phyloP scores from a whole-genome alignment of 1,140 invertebrate species.

The Muscidifurax raptorellus region DNA sequence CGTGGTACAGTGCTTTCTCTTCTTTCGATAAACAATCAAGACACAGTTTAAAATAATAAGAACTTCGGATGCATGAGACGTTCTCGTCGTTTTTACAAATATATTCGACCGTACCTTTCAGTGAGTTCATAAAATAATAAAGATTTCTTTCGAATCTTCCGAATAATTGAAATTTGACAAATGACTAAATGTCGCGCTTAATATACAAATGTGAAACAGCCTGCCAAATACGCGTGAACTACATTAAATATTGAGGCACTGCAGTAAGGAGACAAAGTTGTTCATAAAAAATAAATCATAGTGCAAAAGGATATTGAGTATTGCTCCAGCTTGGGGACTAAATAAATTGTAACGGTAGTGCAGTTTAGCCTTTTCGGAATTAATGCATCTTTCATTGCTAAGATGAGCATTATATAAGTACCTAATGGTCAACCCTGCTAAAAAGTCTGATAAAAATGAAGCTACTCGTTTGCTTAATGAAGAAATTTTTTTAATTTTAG shows the following conservation, averaged over 20 bases:
- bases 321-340: constrained; percentile 9
- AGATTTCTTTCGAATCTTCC: not conserved
- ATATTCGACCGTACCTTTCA: not conserved
- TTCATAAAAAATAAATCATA: constrained; percentile 4
- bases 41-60: not conserved
- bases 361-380: not conserved
- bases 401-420: not conserved
- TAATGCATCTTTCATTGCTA: constrained; percentile 34
- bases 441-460: constrained; percentile 18
- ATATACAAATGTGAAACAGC: constrained; percentile 39
- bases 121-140: not conserved
- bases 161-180: constrained; percentile 14
- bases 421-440: not conserved
- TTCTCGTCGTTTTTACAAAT: no score
- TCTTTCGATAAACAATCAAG: not conserved
- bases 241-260: constrained; percentile 29
- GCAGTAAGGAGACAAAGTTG: not conserved
- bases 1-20: not conserved
- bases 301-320: constrained; percentile 18
- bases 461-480: no score
- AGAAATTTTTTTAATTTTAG: not conserved
- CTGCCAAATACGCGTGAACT: constrained; percentile 38
- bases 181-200: constrained; percentile 7
- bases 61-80: no score
- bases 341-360: constrained; percentile 22